Conservation (phyloP, 64 coral and sea anemone genomes). For the Trachythela sp. region DNA sequence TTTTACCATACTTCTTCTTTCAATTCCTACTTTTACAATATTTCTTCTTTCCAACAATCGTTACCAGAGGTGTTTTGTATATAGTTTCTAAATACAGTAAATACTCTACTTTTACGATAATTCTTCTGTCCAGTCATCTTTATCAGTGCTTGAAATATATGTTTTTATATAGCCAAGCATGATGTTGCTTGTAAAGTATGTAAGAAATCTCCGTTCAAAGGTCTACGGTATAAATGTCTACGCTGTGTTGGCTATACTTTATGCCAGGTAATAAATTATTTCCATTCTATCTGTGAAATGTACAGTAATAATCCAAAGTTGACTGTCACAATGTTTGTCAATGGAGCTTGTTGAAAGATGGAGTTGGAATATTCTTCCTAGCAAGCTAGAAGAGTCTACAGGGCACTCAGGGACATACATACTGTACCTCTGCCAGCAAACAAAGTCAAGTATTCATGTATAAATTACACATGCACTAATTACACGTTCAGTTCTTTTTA, state of each 20-base stretch:
- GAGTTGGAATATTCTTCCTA: too few species aligned
- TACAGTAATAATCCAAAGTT: neutral
- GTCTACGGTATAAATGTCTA: slow-evolving; percentile 84
- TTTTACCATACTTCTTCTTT: neutral
- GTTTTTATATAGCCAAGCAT: slow-evolving; percentile 64
- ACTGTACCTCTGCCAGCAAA: too few species aligned
- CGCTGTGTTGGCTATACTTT: slow-evolving; percentile 87
- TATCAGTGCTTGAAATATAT: neutral
- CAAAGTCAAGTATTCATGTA: too few species aligned
- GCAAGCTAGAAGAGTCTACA: too few species aligned
- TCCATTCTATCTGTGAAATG: neutral
- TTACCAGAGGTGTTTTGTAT: too few species aligned
- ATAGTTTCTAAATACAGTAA: too few species aligned
- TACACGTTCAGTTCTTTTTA: too few species aligned
- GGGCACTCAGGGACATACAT: too few species aligned
- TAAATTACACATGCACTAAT: too few species aligned
- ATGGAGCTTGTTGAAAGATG: neutral
- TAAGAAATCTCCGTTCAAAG: neutral
- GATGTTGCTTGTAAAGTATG: slow-evolving; percentile 59
- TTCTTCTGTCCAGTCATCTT: neutral
- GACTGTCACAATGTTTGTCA: neutral
- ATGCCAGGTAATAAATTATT: slow-evolving; percentile 61
- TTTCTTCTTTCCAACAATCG: neutral
- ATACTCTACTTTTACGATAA: too few species aligned
- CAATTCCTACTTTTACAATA: neutral